A percentile compares a stretch with the other conserved stretches of the same genome.
Evolutionary conservation across 2,888 invertebrate genomes (phyloP).

Genomic region (Drosophila helvetica): DNA sequence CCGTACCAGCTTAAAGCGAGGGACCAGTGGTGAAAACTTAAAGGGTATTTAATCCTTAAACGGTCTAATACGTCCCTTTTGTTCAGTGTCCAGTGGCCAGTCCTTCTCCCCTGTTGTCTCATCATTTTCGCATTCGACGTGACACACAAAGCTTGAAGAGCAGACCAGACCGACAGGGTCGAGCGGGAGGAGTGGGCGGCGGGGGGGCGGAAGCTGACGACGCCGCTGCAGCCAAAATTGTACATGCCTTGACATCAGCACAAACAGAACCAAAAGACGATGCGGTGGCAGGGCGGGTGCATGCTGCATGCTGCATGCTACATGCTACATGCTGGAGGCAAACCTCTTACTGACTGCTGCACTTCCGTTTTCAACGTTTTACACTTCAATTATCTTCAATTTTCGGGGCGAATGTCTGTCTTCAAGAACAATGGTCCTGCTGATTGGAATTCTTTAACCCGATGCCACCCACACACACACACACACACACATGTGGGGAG

Average conservation of each 20-base stretch:
- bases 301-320: neutral
- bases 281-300: neutral
- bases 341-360: conserved; percentile 66
- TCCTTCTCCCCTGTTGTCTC: conserved; percentile 39
- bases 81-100: too few species aligned
- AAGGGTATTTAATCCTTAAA: too few species aligned
- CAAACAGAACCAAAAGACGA: conserved; percentile 32
- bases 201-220: neutral
- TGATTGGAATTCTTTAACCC: conserved; percentile 80
- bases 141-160: conserved; percentile 28
- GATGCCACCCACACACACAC: conserved; percentile 65
- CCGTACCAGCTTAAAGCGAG: too few species aligned
- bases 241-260: conserved; percentile 62
- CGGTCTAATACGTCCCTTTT: neutral
- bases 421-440: conserved; percentile 77
- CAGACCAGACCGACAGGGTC: conserved; percentile 2
- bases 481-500: neutral
- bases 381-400: conserved; percentile 81
- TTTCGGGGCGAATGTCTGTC: conserved; percentile 72
- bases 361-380: conserved; percentile 74
- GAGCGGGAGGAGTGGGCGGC: neutral
- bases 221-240: conserved; percentile 60
- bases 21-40: too few species aligned
- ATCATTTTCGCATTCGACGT: conserved; percentile 58
- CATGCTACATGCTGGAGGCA: conserved; percentile 8